A percentile compares a stretch with the other conserved stretches of the same genome.
phyloP scores from a whole-genome alignment of 2,888 invertebrate species.

The Dolomedes plantarius region DNA sequence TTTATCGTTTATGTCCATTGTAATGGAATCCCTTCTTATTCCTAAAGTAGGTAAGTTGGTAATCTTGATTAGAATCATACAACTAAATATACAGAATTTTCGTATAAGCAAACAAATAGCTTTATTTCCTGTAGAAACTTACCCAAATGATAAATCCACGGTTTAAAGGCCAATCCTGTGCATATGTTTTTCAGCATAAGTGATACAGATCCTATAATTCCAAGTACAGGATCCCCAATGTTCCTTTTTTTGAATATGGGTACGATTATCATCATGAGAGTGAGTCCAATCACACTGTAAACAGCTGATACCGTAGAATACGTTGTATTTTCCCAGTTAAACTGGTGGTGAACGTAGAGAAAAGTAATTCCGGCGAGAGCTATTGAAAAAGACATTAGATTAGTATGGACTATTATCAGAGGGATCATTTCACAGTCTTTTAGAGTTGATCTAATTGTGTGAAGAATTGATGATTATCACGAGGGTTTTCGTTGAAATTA shows the following conservation, averaged over 20 bases:
- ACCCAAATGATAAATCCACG: constrained; percentile 35
- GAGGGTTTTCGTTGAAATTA: no score
- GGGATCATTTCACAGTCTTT: no score
- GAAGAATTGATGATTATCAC: no score
- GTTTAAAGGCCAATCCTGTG: constrained; percentile 3
- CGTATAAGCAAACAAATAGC: no score
- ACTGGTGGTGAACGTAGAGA: constrained; percentile 34
- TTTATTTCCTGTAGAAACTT: no score
- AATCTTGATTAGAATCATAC: no score
- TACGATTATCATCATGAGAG: constrained; percentile 16
- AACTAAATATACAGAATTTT: no score
- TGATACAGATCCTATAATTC: constrained; percentile 41
- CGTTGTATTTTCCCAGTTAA: constrained; percentile 54
- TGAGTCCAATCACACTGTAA: constrained; percentile 29
- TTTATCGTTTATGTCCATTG: no score
- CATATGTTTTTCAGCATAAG: constrained; percentile 30
- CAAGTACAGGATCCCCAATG: constrained; percentile 26
- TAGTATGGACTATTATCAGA: no score
- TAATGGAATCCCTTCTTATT: no score
- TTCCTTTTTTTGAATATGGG: constrained; percentile 29
- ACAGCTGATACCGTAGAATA: constrained; percentile 47
- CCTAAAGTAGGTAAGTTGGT: no score
- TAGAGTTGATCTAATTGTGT: no score
- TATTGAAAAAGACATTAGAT: not conserved
- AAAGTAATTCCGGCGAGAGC: constrained; percentile 21